phyloP scores from a whole-genome alignment of 2,797 vertebrate species.

The Paramormyrops hopkinsi region DNA sequence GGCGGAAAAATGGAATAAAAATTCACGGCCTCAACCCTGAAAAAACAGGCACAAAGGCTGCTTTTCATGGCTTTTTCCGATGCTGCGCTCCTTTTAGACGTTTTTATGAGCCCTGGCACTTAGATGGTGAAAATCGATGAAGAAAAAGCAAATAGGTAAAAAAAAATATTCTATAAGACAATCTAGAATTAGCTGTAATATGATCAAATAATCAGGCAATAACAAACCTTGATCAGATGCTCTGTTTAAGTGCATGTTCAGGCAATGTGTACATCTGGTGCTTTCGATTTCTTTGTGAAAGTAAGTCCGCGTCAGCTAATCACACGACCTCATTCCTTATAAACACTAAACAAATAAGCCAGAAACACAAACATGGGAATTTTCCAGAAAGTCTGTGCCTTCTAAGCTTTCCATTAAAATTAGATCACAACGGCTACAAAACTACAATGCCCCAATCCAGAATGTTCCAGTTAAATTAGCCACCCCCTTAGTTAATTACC shows the following conservation, averaged over 20 bases:
- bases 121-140: background rate
- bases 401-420: background rate
- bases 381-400: background rate
- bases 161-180: background rate
- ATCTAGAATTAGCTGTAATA: background rate
- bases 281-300: background rate
- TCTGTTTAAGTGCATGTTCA: background rate
- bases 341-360: background rate
- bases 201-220: background rate
- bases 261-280: background rate
- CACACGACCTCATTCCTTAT: background rate
- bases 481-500: background rate
- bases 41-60: background rate
- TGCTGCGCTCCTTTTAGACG: background rate
- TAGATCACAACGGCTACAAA: background rate
- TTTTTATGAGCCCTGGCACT: background rate
- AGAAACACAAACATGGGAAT: background rate
- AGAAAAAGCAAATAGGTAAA: background rate
- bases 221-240: background rate
- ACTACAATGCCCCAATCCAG: background rate
- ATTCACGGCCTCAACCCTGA: background rate
- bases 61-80: background rate
- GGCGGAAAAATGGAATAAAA: constrained; percentile 7
- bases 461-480: constrained; percentile 3
- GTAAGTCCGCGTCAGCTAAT: background rate